phyloP scores from a whole-genome alignment of 2,888 invertebrate species.

The Drosophila vallismaia region DNA sequence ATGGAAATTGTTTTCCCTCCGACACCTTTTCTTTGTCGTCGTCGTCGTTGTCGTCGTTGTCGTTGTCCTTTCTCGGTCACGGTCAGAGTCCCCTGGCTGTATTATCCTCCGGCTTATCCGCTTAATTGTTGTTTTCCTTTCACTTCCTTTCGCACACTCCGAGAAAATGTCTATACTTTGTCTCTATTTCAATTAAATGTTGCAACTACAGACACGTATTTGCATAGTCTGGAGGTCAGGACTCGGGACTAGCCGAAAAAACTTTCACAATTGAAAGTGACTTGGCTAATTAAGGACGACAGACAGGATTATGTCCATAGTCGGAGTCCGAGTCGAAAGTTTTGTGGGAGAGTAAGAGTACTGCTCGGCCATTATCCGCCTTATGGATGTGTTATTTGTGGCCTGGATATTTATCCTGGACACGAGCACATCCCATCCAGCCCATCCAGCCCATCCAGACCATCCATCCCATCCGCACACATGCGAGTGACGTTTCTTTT shows the following conservation, averaged over 20 bases:
- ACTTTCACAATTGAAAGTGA: conserved; percentile 1
- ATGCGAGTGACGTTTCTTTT: conserved; percentile 35
- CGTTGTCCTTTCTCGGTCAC: background rate
- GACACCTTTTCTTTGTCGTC: background rate
- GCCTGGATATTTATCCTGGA: background rate
- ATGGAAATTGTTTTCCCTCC: conserved; percentile 63
- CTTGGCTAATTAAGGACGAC: conserved; percentile 20
- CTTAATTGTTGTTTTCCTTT: conserved; percentile 62
- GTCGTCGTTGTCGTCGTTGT: too few species aligned
- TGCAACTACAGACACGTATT: background rate
- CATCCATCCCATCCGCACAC: background rate
- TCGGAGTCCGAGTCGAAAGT: too few species aligned
- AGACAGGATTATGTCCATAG: background rate
- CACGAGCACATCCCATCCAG: too few species aligned
- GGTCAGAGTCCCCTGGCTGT: conserved; percentile 34
- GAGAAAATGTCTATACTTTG: too few species aligned
- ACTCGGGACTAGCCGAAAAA: conserved; percentile 3
- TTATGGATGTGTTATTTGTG: background rate
- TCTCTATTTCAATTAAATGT: too few species aligned
- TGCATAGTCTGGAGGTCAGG: conserved; percentile 1
- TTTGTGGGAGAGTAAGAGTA: background rate
- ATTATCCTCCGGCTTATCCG: conserved; percentile 58
- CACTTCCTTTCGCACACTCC: conserved; percentile 1
- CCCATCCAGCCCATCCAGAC: too few species aligned
- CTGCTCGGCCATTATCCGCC: background rate